A percentile compares a stretch with the other conserved stretches of the same genome.
Conservation (phyloP, 2,113 vertebrate genomes). For the Esox niger region DNA sequence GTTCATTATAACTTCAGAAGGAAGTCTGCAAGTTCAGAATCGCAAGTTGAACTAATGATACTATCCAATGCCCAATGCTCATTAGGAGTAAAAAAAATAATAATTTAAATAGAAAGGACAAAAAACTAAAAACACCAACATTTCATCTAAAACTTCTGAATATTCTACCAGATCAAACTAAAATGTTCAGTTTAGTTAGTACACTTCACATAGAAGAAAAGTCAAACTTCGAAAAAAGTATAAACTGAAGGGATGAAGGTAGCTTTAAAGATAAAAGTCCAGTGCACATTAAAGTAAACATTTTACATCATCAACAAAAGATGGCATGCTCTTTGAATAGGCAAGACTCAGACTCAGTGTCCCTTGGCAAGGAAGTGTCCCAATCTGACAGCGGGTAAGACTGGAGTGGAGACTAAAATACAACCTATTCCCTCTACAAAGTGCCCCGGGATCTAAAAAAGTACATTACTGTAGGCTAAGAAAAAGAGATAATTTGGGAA, state of each 20-base stretch:
- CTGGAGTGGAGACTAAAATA: too few species aligned
- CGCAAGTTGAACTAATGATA: slow-evolving; percentile 10
- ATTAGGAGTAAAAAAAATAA: slow-evolving; percentile 17
- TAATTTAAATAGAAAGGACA: neutral
- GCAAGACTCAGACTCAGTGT: neutral
- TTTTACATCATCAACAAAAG: neutral
- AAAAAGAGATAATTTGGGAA: too few species aligned
- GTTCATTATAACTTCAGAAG: neutral
- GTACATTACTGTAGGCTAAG: too few species aligned
- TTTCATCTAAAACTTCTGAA: neutral
- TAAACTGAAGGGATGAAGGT: neutral
- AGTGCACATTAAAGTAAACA: neutral
- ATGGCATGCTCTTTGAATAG: neutral
- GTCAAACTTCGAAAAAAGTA: neutral
- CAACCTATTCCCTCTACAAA: too few species aligned
- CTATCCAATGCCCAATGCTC: neutral
- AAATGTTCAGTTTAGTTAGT: neutral
- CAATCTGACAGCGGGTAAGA: neutral
- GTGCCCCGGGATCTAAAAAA: too few species aligned
- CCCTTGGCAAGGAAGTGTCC: neutral
- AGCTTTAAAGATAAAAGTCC: slow-evolving; percentile 14
- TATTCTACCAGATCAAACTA: neutral
- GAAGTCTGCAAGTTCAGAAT: slow-evolving; percentile 6
- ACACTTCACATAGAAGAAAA: neutral
- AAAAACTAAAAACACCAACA: slow-evolving; percentile 6